Evolutionary conservation across 2,797 vertebrate genomes (phyloP).

Genomic region (Sarcoramphus papa): DNA sequence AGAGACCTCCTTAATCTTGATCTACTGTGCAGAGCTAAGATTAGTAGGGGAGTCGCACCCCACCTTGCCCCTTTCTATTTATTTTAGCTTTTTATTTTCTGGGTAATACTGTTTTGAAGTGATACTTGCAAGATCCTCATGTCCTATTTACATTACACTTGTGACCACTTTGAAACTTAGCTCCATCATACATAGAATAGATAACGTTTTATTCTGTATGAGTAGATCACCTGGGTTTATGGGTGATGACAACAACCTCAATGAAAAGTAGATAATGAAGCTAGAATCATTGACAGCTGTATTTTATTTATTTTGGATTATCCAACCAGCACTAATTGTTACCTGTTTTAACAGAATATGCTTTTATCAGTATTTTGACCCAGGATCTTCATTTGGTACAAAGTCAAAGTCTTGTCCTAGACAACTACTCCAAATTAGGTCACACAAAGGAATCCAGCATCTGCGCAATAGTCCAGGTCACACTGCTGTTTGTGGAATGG

Average conservation of each 20-base stretch:
- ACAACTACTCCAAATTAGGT: constrained; percentile 67
- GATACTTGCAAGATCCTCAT: background rate
- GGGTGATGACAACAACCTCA: background rate
- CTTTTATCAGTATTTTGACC: background rate
- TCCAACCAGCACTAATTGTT: background rate
- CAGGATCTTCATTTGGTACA: background rate
- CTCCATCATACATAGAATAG: background rate
- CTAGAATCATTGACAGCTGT: background rate
- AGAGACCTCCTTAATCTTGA: background rate
- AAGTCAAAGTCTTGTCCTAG: constrained; percentile 18
- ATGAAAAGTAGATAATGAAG: background rate
- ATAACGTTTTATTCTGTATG: background rate
- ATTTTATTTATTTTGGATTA: background rate
- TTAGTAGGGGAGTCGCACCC: background rate
- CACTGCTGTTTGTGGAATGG: constrained; percentile 79
- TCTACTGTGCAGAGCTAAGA: background rate
- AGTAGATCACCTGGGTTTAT: background rate
- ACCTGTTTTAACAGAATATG: background rate
- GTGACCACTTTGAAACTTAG: background rate
- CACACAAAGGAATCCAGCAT: constrained; percentile 66
- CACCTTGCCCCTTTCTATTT: background rate
- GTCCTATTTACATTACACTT: background rate
- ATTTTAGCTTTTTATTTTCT: background rate
- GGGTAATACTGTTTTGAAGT: background rate
- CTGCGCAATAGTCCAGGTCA: constrained; percentile 70